Evolutionary conservation across 2,888 invertebrate species (phyloP).

Genomic region (Tachina grossa): DNA sequence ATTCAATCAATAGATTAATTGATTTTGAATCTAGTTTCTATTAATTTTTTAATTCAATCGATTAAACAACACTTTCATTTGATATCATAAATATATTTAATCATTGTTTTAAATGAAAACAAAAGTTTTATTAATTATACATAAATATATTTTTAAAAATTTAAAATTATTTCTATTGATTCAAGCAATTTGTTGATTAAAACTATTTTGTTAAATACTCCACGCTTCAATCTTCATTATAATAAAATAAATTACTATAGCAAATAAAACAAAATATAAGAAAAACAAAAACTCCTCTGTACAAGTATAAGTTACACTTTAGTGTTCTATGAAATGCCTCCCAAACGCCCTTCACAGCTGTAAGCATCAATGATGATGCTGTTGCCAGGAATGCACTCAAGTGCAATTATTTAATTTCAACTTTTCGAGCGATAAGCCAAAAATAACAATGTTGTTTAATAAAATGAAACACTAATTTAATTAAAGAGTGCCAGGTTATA

Average conservation of each 20-base stretch:
- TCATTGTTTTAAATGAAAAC: no score
- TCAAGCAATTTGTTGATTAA: no score
- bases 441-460: conserved; percentile 66
- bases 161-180: no score
- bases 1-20: no score
- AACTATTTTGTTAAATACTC: no score
- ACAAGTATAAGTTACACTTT: conserved; percentile 65
- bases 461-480: conserved; percentile 67
- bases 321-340: conserved; percentile 53
- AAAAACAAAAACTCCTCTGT: conserved; percentile 9
- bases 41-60: no score
- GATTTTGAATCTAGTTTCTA: no score
- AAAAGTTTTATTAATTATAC: no score
- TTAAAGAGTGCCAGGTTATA: conserved; percentile 67
- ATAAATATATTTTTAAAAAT: no score
- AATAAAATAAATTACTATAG: not conserved
- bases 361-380: not conserved
- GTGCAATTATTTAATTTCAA: conserved; percentile 71
- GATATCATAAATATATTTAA: no score
- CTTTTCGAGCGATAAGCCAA: conserved; percentile 66
- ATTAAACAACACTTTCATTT: no score
- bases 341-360: conserved; percentile 16
- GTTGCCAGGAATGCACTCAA: conserved; percentile 56
- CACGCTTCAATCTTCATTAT: not conserved
- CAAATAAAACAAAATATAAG: conserved; percentile 4